phyloP scores from a whole-genome alignment of 2,888 invertebrate species.

The Cheilosia variabilis region DNA sequence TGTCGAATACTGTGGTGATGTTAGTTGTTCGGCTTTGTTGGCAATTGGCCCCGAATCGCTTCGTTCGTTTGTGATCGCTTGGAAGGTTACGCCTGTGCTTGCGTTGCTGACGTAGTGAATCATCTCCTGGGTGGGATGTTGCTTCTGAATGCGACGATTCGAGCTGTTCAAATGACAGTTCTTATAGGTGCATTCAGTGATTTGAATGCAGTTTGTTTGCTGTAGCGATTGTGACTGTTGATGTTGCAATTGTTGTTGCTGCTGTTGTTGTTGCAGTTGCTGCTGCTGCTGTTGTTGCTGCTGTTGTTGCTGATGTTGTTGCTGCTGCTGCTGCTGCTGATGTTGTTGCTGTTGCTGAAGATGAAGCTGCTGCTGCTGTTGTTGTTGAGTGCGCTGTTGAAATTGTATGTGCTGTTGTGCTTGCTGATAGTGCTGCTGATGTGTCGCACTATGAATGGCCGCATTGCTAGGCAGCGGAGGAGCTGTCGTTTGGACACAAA shows the following conservation, averaged over 20 bases:
- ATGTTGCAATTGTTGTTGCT: slow-evolving; percentile 59
- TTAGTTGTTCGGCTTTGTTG: slow-evolving; percentile 61
- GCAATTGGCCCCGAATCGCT: slow-evolving; percentile 22
- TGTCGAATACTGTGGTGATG: slow-evolving; percentile 58
- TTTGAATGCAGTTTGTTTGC: slow-evolving; percentile 72
- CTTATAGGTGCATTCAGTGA: slow-evolving; percentile 82
- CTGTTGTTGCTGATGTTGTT: slow-evolving; percentile 77
- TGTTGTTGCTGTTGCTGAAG: slow-evolving; percentile 47
- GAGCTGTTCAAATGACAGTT: slow-evolving; percentile 81
- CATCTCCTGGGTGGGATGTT: slow-evolving; percentile 76
- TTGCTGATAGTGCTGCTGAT: slow-evolving; percentile 68
- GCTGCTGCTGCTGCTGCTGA: slow-evolving; percentile 77
- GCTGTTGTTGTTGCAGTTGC: slow-evolving; percentile 68
- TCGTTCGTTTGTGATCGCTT: slow-evolving; percentile 61
- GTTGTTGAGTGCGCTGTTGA: slow-evolving; percentile 61
- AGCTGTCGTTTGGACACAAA: slow-evolving; percentile 78
- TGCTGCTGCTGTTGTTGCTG: slow-evolving; percentile 68
- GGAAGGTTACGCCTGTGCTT: slow-evolving; percentile 58
- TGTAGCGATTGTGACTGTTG: slow-evolving; percentile 68
- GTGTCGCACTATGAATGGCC: slow-evolving; percentile 59
- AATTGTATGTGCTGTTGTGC: slow-evolving; percentile 71
- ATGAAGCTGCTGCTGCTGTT: slow-evolving; percentile 53
- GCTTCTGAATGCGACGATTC: slow-evolving; percentile 70
- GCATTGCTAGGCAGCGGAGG: slow-evolving; percentile 51
- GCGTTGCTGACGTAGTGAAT: slow-evolving; percentile 78